Evolutionary conservation across 1,140 invertebrate species (phyloP), one percentile per base, ranked within the genome.

Genomic region (Sinonovacula constricta): DNA sequence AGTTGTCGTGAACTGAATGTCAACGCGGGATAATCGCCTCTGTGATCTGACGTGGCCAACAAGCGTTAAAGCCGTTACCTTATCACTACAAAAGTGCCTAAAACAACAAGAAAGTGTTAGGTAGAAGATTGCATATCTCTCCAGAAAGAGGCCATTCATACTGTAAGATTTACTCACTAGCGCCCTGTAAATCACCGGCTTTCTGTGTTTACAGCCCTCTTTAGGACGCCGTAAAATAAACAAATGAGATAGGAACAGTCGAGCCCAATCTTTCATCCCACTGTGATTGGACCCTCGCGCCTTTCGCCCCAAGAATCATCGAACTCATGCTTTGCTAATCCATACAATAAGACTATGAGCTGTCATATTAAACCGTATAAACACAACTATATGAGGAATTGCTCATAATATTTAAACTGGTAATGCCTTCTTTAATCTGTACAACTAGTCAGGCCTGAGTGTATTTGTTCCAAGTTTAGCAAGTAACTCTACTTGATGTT

Each of bases 351-450:
- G 72, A 56, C 62, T 67, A 76, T 76, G 66, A 76, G 30, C 53
- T 76, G 62, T 76, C 72, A 76, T 66, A 66, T 76, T 76, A 76
- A 76, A 76, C 33, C 67, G 54, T 31, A 31, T 54, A 76, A 76
- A 76, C 62, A 76, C n/a, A 26, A 66, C 57, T 45, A 57, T 45
- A 76, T 76, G 72, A 57, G 60, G 59, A 76, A 49, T 76, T 67
- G 59, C 67, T 57, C 66, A 76, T 60, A 76, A 34, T 76, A 67
- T 76, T 76, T 67, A 49, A 60, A 67, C 51, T 66, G 33, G 30
- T 66, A 63, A 76, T 28, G 53, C 31, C 34, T 22, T 30, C 36
- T 63, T 22, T 22, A 22, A 24, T 22, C 57, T 59, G 57, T n/a
- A n/a, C n/a, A n/a, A n/a, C n/a, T n/a, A n/a, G n/a, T n/a, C n/a